These are phyloP conservation scores for Stramonita haemastoma DNA, from an alignment of 2,888 invertebrate genomes.

Conservation along the genomic window DNA sequence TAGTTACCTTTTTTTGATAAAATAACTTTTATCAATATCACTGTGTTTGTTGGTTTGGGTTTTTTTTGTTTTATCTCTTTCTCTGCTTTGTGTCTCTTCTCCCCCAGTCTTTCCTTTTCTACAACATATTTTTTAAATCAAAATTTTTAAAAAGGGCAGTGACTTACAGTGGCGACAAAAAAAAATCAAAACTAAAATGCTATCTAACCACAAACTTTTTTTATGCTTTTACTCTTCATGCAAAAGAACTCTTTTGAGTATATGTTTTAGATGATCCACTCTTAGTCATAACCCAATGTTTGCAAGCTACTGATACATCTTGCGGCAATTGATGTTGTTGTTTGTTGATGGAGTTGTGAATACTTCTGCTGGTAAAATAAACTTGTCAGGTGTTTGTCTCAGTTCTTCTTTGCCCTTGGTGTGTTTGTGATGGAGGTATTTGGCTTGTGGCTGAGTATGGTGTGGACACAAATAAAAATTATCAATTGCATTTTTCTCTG, in stretches of 20 bases:
- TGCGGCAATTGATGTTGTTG: too few relatives aligned
- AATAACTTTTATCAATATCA: background rate
- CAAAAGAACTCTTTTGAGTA: too few relatives aligned
- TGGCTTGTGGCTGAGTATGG: background rate
- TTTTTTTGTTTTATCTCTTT: background rate
- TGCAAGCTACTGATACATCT: too few relatives aligned
- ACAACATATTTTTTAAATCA: background rate
- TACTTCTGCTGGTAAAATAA: background rate
- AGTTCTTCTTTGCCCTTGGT: background rate
- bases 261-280: too few relatives aligned
- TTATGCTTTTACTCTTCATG: too few relatives aligned
- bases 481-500: background rate
- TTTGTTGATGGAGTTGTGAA: background rate
- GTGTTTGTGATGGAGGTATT: background rate
- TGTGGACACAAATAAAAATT: background rate
- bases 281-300: too few relatives aligned
- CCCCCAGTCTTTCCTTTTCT: background rate
- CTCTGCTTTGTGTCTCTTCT: background rate
- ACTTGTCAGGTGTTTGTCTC: slow-evolving; percentile 5
- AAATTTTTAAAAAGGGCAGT: background rate
- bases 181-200: background rate
- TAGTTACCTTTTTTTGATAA: background rate
- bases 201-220: too few relatives aligned
- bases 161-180: background rate
- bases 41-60: background rate